Percentiles rank a stretch among this genome's conserved stretches.
Evolutionary conservation across 2,113 vertebrate species (phyloP).

Genomic region (Gallinago media): DNA sequence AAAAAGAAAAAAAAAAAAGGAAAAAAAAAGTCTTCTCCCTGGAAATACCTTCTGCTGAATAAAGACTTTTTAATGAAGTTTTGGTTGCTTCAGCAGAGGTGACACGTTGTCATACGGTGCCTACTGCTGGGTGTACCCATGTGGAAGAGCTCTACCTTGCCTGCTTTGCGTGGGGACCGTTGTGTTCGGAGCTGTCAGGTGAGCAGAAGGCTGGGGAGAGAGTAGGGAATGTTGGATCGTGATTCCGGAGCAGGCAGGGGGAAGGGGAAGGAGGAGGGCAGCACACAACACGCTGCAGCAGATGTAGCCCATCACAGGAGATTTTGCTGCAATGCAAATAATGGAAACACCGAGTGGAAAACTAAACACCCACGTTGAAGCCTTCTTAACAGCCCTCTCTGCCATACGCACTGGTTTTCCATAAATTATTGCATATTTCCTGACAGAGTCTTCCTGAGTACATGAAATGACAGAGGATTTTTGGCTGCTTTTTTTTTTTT

Average conservation of each 20-base stretch:
- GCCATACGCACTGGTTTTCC: background rate
- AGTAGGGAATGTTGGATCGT: background rate
- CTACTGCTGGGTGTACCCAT: background rate
- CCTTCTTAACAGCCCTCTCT: background rate
- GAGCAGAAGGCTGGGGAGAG: constrained; percentile 31
- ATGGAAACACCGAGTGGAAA: background rate
- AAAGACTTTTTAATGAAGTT: background rate
- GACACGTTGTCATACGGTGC: background rate
- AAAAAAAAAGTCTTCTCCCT: background rate
- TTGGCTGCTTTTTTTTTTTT: background rate
- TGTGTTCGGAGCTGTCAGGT: constrained; percentile 30
- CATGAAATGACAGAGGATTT: background rate
- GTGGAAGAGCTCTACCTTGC: background rate
- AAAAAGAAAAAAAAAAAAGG: too few relatives aligned
- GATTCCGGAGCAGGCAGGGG: background rate
- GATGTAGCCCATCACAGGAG: constrained; percentile 57
- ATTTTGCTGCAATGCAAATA: constrained; percentile 46
- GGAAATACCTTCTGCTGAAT: background rate
- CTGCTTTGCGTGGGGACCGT: constrained; percentile 26
- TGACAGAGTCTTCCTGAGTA: constrained; percentile 15
- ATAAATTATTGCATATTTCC: constrained; percentile 46
- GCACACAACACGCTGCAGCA: background rate
- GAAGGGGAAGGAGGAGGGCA: background rate
- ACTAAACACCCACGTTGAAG: background rate
- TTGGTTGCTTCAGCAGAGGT: constrained; percentile 12